phyloP scores from a whole-genome alignment of 2,113 vertebrate genomes.

The Cyphomyrus discorhynchus region DNA sequence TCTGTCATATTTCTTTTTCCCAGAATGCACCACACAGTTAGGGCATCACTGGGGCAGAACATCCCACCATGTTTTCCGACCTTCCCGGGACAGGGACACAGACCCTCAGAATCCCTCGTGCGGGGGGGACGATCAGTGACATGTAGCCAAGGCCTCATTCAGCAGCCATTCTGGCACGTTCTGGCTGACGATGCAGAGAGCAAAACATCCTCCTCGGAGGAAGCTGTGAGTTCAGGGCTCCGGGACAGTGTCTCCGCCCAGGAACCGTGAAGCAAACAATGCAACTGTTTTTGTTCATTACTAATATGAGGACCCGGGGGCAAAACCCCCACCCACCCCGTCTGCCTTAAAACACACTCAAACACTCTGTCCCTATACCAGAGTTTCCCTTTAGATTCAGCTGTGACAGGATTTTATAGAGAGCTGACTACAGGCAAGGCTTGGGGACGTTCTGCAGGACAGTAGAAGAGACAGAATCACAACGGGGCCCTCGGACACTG shows the following conservation, averaged over 20 bases:
- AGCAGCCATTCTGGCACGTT: not conserved
- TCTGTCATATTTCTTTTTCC: not conserved
- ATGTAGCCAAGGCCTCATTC: not conserved
- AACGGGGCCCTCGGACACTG: not conserved
- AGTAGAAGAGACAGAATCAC: not conserved
- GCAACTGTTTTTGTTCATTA: not conserved
- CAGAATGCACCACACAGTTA: not conserved
- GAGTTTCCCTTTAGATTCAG: not conserved
- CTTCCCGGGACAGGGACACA: not conserved
- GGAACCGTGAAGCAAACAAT: not conserved
- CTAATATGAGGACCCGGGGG: not conserved
- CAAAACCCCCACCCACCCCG: not conserved
- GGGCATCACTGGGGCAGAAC: not conserved
- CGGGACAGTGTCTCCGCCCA: not conserved
- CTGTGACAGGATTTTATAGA: not conserved
- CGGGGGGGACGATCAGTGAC: not conserved
- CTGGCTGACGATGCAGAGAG: not conserved
- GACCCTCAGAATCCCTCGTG: not conserved
- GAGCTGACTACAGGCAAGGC: not conserved
- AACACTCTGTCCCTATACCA: not conserved
- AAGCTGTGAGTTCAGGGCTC: not conserved
- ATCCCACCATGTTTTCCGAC: not conserved
- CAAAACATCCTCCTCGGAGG: not conserved
- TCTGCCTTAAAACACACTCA: not conserved
- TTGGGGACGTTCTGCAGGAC: not conserved